phyloP scores from a whole-genome alignment of 2,797 vertebrate species.

The Phaenicophaeus curvirostris region DNA sequence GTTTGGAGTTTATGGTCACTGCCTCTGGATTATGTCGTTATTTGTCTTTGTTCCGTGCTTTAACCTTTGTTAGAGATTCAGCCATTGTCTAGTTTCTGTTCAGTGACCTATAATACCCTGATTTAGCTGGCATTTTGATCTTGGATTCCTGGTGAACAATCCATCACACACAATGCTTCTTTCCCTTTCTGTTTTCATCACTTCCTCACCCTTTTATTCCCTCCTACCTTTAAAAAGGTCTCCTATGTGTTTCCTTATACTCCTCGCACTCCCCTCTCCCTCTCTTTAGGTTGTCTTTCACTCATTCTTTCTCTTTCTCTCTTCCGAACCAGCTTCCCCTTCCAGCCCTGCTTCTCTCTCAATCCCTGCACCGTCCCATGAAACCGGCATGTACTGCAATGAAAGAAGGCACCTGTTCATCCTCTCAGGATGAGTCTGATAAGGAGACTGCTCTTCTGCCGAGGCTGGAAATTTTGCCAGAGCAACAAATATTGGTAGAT shows the following conservation, averaged over 20 bases:
- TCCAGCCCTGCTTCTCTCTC: not conserved
- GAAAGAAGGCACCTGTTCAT: not conserved
- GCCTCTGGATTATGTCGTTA: slow-evolving; percentile 47
- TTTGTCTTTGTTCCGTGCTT: slow-evolving; percentile 62
- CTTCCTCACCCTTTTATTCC: not conserved
- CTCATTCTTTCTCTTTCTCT: not conserved
- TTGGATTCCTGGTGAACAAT: not conserved
- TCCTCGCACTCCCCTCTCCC: not conserved
- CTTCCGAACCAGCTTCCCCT: not conserved
- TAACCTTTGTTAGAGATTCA: slow-evolving; percentile 64
- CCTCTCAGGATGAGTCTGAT: not conserved
- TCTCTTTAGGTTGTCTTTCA: not conserved
- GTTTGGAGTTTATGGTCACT: slow-evolving; percentile 60
- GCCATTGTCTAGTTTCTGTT: slow-evolving; percentile 48
- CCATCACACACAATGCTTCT: not conserved
- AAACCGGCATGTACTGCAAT: not conserved
- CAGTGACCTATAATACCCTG: slow-evolving; percentile 50
- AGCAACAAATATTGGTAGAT: not conserved
- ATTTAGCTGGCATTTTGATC: slow-evolving; percentile 58
- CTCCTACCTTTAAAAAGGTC: not conserved
- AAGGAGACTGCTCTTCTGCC: not conserved
- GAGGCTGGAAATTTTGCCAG: not conserved
- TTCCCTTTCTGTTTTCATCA: not conserved
- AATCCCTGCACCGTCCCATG: not conserved
- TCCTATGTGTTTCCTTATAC: not conserved